Conservation (phyloP, 2,113 vertebrate genomes). For the Rhinopomastus cyanomelas region DNA sequence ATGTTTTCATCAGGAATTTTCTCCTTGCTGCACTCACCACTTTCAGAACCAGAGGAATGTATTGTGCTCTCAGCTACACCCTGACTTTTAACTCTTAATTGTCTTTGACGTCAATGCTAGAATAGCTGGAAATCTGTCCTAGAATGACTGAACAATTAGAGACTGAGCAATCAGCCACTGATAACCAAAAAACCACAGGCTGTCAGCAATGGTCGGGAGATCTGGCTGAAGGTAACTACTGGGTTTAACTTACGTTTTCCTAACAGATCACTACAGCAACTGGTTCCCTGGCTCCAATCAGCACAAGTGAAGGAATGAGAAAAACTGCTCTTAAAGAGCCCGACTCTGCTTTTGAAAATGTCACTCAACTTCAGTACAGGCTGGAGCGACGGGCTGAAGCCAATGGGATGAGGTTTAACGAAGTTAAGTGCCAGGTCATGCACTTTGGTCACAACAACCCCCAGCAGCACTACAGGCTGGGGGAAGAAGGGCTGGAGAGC, state of each 20-base stretch:
- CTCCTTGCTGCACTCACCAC: background rate
- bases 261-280: background rate
- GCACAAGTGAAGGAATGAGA: fast-evolving
- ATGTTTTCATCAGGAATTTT: background rate
- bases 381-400: no score
- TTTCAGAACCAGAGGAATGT: background rate
- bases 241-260: background rate
- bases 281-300: background rate
- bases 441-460: no score
- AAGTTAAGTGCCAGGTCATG: no score
- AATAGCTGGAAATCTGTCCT: background rate
- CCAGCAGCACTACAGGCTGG: no score
- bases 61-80: background rate
- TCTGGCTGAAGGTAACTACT: background rate
- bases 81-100: background rate
- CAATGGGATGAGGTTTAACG: no score
- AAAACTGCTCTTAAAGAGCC: background rate
- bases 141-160: background rate
- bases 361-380: no score
- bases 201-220: background rate
- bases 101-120: background rate
- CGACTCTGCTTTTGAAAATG: background rate
- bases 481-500: no score
- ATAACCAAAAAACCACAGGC: no score
- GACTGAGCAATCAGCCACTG: background rate